Base-by-base conservation (phyloP, 2,113 vertebrate genomes). In the Trochalopteron elliotii region DNA sequence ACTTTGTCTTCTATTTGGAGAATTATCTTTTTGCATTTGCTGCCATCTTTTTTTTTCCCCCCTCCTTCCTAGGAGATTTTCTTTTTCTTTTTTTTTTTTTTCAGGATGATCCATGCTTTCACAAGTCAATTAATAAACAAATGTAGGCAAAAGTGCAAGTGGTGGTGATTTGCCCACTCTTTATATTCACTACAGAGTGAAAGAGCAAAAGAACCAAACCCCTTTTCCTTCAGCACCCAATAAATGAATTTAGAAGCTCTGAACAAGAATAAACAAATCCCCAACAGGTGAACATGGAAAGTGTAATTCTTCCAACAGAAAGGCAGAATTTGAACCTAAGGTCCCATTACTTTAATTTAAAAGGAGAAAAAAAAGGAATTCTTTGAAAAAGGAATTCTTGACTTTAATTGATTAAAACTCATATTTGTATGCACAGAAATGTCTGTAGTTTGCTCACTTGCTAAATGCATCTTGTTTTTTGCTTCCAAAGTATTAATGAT, bases 1-100 rank as follows among this genome's bases (percentile, higher is more conserved):
- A 96, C 92, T 97, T 93, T 82, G 76, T 90, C 94, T 95, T 92
- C 93, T 97, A 84, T 96, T 95, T 93, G 90, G 82, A 96, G 88
- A 96, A 83, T 83, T 86, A 93, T 78, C 72, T 57, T 72, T 89
- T 50, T 85, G 65, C 89, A 61, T 93, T 90, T 90, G 45, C 59
- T 86, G 67, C 39, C 50, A 33, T 76, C 11, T 42, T 39, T 87
- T 33, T 63, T 40, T 40, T 2, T 0, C 15, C 37, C 37, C 37
- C 37, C n/a, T 31, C 42, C 14, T 75, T 70, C 65, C 28, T 52
- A 47, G 30, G 40, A 55, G 33, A 33, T 42, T 69, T 77, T 89
- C 30, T 89, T n/a, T 67, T 27, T 28, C 40, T 33, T 67, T 80
- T 17, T 77, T 93, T 93, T 80, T 83, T 37, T 85, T 85, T 89